Base-by-base conservation (phyloP, 2,888 invertebrate genomes). In the Lithophane socia region DNA sequence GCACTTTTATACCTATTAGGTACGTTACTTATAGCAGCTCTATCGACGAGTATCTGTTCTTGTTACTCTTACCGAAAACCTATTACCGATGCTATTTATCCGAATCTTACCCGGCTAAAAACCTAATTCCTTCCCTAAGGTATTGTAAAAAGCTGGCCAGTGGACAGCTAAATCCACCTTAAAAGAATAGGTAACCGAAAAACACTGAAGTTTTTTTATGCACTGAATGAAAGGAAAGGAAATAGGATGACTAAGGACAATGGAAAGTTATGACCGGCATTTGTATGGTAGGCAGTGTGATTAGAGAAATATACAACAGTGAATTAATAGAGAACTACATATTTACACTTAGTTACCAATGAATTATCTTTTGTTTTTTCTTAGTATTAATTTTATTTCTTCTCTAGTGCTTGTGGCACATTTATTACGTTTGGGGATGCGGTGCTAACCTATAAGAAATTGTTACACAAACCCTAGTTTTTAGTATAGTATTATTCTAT, bases 141-240 rank as follows among this genome's bases (percentile, higher is more conserved):
- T 78, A 77, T 54, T 71, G 79, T 52, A 44, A 64, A 64, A 64
- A 71, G 29, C 49, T 56, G 18, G 18, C 49, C 42, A 49, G 18
- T 42, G 16, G 56, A 71, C 54, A 78, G 7, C 24, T 7, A 70
- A 77, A 77, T 77, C 61, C 44, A 24, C 16, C 44, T 47, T 16
- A 65, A 56, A 42, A 42, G 12, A 65, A 75, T 44, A 24, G 24
- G 24, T 58, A 74, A 56, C 75, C 4, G 37, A 47, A 54, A 61
- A 52, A 67, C 5, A 68, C 21, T 29, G 44, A 77, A 49, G 29
- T 61, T 60, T 60, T 69, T 75, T 54, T 75, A 63, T 44, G 9
- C 3, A n/a, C 44, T n/a, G 1, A 54, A 13, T 18, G 10, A 13
- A 24, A 24, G 24, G 21, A 70, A 54, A 73, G 3, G 7, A 65